Base-by-base conservation (phyloP, 2,888 invertebrate species). In the Hetaerina titia region DNA sequence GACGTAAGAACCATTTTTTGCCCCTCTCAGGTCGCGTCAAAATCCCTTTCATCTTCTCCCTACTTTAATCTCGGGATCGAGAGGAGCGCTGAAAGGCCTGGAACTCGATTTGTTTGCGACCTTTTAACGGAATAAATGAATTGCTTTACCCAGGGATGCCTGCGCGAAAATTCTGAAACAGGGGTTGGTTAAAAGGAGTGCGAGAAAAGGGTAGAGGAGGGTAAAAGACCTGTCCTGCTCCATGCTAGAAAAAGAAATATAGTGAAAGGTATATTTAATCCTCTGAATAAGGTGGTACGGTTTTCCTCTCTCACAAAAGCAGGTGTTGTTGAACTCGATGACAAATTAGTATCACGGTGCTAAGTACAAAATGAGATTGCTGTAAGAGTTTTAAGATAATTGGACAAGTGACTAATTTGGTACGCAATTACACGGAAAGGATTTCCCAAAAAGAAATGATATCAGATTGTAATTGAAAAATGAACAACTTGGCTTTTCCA, bases 101-200 rank as follows among this genome's bases (percentile, higher is more conserved):
- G 81, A 81, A 81, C 81, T 31, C 81, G 81, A 81, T 81, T 81
- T 81, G 81, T 81, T n/a, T 81, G 81, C 15, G 81, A 81, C 81
- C 81, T 81, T 81, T 81, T 31, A 81, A 81, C 81, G 31, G 9
- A 81, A 81, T 81, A 81, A 81, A 81, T 81, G 81, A 81, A 81
- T 81, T 81, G 22, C 81, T 31, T 81, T 81, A 31, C 25, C n/a
- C 25, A 22, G 31, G 4, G 81, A 81, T 31, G 81, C 31, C 31
- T 15, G 9, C 7, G 25, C 31, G 81, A 31, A 81, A 81, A n/a
- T 81, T 81, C 31, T 81, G 9, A 31, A 81, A 22, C 5, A 7
- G 9, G 81, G 74, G 74, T 9, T 25, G n/a, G n/a, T 25, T 81
- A 4, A 31, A n/a, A 81, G 81, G 81, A 81, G 8, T 31, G 25